phyloP scores from a whole-genome alignment of 2,888 invertebrate species.

The Adela reaumurella region DNA sequence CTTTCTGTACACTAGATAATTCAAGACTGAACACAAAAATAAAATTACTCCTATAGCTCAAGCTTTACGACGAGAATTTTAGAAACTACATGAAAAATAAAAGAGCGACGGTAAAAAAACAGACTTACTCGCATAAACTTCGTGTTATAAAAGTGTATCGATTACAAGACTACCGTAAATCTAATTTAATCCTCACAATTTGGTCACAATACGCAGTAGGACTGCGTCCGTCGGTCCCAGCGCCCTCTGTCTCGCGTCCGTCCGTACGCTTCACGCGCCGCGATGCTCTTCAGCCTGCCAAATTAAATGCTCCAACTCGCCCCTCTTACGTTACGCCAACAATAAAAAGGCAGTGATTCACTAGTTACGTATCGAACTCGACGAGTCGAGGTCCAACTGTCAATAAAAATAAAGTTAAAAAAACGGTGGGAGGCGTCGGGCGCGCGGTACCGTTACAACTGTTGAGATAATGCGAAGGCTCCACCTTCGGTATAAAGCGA shows the following conservation, averaged over 20 bases:
- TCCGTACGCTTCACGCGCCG: background rate
- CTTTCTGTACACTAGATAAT: background rate
- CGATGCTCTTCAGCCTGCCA: background rate
- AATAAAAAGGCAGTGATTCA: background rate
- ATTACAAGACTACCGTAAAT: background rate
- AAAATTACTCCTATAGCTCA: background rate
- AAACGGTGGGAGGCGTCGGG: too few relatives aligned
- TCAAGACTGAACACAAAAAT: background rate
- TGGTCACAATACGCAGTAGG: background rate
- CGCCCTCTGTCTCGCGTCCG: background rate
- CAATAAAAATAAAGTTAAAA: too few relatives aligned
- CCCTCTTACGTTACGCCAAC: background rate
- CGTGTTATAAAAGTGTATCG: background rate
- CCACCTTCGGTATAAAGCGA: too few relatives aligned
- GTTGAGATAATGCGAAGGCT: too few relatives aligned
- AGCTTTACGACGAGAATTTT: background rate
- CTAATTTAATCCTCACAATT: background rate
- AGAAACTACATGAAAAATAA: background rate
- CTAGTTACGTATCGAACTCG: too few relatives aligned
- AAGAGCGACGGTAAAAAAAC: background rate
- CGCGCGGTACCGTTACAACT: too few relatives aligned
- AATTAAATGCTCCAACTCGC: background rate
- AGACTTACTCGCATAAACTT: background rate
- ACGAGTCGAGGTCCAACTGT: too few relatives aligned
- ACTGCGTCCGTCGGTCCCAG: background rate